Evolutionary conservation across 2,797 vertebrate species (phyloP).

Genomic region (Eulemur albifrons): DNA sequence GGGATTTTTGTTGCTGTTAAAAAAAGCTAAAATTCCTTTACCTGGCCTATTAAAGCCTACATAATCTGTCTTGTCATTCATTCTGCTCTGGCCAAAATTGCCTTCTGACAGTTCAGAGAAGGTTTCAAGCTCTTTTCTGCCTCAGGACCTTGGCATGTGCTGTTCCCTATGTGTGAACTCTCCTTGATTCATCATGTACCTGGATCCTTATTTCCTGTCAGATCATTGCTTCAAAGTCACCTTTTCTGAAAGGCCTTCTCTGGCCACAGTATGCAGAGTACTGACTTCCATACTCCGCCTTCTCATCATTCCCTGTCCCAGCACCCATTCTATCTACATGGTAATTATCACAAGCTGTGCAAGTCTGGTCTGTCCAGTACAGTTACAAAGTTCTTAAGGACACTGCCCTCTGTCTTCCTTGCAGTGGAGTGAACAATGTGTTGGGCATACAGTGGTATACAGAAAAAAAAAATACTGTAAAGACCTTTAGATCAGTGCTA

Average conservation of each 20-base stretch:
- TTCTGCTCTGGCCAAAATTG: not conserved
- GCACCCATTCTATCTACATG: not conserved
- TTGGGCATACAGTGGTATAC: not conserved
- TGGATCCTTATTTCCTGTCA: not conserved
- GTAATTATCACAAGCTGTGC: not conserved
- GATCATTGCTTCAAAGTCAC: conserved; percentile 15
- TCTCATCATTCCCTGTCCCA: not conserved
- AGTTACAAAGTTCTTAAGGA: not conserved
- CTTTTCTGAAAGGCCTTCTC: not conserved
- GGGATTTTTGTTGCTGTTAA: conserved; percentile 6
- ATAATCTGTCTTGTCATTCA: not conserved
- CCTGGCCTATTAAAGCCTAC: not conserved
- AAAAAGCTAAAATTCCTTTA: conserved; percentile 30
- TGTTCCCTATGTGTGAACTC: not conserved
- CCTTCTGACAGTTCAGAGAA: conserved; percentile 20
- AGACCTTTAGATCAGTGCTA: not conserved
- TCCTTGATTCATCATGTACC: not conserved
- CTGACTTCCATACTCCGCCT: not conserved
- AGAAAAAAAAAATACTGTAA: not conserved
- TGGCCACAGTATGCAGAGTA: not conserved
- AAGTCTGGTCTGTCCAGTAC: not conserved
- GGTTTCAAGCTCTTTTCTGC: not conserved
- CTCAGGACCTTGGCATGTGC: not conserved
- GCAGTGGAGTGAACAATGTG: not conserved
- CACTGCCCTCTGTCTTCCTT: not conserved